Conservation (phyloP, 2,113 vertebrate genomes). For the Columbina picui region DNA sequence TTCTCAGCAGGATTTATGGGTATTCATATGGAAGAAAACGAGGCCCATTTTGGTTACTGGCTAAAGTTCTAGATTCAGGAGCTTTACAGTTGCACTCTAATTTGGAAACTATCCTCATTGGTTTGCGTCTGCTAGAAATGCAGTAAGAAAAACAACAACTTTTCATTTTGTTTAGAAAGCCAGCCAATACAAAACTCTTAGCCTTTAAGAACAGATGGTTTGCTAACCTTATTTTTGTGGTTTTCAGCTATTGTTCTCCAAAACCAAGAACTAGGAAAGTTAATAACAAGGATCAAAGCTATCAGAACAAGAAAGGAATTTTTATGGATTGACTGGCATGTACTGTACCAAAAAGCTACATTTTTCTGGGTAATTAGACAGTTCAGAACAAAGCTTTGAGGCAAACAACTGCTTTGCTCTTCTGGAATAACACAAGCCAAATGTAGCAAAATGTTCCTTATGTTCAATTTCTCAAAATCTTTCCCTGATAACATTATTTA, state of each 20-base stretch:
- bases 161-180: neutral
- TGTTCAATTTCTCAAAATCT: neutral
- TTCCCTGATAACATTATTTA: constrained; percentile 33
- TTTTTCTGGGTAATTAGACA: neutral
- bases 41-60: neutral
- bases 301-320: neutral
- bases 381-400: constrained; percentile 3
- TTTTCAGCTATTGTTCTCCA: neutral
- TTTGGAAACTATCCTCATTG: neutral
- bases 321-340: neutral
- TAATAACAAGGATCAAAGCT: constrained; percentile 19
- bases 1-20: neutral
- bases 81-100: neutral
- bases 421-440: constrained; percentile 13
- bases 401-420: neutral
- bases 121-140: neutral
- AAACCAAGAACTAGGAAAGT: neutral
- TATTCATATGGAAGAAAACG: neutral
- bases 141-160: neutral
- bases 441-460: constrained; percentile 2
- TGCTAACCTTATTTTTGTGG: neutral
- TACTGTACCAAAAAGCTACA: neutral
- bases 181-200: neutral
- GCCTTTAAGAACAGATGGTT: neutral
- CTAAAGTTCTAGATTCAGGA: neutral